These are phyloP conservation scores for Hypercompe scribonia DNA, from an alignment of 2,888 invertebrate species.

Conservation along the genomic window DNA sequence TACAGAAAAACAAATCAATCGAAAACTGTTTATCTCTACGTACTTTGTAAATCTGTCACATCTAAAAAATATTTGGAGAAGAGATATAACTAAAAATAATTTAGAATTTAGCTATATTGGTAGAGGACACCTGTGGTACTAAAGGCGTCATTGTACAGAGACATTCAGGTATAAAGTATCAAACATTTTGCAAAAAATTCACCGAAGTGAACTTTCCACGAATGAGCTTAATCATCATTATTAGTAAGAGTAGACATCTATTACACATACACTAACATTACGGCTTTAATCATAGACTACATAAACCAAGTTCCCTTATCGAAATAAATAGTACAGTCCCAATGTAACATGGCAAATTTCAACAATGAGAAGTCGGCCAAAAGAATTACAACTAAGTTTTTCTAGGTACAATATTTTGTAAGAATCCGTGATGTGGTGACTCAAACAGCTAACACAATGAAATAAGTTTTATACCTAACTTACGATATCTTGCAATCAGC, in stretches of 20 bases:
- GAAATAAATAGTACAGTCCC: neutral
- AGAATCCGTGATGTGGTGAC: neutral
- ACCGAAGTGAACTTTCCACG: neutral
- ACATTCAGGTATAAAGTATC: neutral
- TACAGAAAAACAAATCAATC: too few relatives aligned
- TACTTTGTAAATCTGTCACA: too few relatives aligned
- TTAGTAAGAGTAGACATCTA: neutral
- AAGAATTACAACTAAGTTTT: neutral
- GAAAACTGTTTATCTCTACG: too few relatives aligned
- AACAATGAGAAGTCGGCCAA: neutral
- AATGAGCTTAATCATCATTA: neutral
- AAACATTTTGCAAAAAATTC: neutral
- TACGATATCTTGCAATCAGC: neutral
- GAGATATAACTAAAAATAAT: too few relatives aligned
- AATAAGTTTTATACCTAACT: neutral
- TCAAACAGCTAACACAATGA: neutral
- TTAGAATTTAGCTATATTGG: neutral
- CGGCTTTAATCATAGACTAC: neutral
- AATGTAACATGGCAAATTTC: neutral
- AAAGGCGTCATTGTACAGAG: neutral
- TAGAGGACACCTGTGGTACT: neutral
- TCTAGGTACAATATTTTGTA: neutral
- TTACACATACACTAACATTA: neutral
- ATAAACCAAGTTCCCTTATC: neutral
- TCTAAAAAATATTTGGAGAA: too few relatives aligned